phyloP scores from a whole-genome alignment of 2,113 vertebrate species.

The Colius striatus region DNA sequence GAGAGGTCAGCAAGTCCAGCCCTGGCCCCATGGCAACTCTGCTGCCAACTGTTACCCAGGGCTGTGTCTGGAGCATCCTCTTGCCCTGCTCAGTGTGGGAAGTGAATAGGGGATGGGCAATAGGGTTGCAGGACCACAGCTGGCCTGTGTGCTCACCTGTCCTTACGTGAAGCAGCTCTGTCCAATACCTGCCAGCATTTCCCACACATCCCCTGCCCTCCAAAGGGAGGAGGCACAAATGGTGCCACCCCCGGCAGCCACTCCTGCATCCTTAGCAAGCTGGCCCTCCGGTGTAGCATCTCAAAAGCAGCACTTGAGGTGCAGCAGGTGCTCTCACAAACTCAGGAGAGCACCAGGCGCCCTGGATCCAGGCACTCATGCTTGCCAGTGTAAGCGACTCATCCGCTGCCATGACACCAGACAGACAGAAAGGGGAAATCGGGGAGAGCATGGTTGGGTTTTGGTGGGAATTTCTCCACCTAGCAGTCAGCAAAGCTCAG shows the following conservation, averaged over 20 bases:
- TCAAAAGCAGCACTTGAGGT: background rate
- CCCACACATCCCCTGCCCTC: fast-evolving
- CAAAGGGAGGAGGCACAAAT: background rate
- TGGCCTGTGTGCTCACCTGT: background rate
- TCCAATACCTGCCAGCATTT: background rate
- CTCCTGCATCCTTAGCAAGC: background rate
- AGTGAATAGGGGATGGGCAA: background rate
- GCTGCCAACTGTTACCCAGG: background rate
- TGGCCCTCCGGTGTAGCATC: background rate
- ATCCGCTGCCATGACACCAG: fast-evolving
- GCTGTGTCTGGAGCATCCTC: background rate
- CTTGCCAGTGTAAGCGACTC: background rate
- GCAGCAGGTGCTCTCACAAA: fast-evolving
- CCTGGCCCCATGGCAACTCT: background rate
- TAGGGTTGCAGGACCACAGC: background rate
- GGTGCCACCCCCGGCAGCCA: background rate
- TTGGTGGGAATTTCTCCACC: background rate
- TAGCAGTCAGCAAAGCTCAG: background rate
- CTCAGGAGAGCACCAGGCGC: background rate
- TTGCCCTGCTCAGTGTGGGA: background rate
- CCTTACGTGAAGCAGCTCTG: background rate
- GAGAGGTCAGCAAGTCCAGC: background rate
- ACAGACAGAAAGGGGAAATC: background rate
- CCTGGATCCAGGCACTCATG: fast-evolving
- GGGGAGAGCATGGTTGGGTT: background rate